Base-by-base conservation (phyloP, 2,888 invertebrate genomes). In the Drosophila niveifrons region DNA sequence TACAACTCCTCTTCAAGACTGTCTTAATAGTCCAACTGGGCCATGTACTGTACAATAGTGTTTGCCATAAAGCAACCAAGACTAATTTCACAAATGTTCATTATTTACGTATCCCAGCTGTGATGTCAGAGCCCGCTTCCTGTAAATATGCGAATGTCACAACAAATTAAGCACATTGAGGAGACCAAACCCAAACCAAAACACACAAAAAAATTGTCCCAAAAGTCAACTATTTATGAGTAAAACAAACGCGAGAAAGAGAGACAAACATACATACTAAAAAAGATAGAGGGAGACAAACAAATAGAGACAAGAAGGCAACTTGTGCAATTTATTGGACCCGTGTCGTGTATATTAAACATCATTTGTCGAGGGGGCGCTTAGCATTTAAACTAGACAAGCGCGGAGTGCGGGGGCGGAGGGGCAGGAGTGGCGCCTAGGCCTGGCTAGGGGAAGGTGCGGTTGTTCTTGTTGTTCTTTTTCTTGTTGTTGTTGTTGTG, bases 311-410 rank as follows among this genome's bases (percentile, higher is more conserved):
- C 52, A 52, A 11, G 46, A 23, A 23, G 70, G 56, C 52, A 70
- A 62, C 50, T 57, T 69, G 44, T 63, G 59, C 62, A 68, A 82
- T 88, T 88, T 82, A 82, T 82, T 62, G 77, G 58, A 62, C 50
- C 51, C 77, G 77, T 82, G 80, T 63, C 65, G 77, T 79, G 80
- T 72, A 56, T 75, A 86, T 72, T 72, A 83, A 81, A 66, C 81
- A 70, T 80, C 63, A 71, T 68, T 78, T 66, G 66, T 50, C 53
- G 39, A 29, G 59, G 50, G 17, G 41, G 43, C 66, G 72, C 56
- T 71, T 64, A 75, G 23, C 61, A 66, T 58, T 62, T 58, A 51
- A 53, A 46, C 51, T 36, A 41, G 23, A 52, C 57, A 18, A 53
- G 51, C 36, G 46, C 3, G n/a, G 13, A n/a, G 43, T 17, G 13